Evolutionary conservation across 1,140 invertebrate species (phyloP).

Genomic region (Ectropis grisescens): DNA sequence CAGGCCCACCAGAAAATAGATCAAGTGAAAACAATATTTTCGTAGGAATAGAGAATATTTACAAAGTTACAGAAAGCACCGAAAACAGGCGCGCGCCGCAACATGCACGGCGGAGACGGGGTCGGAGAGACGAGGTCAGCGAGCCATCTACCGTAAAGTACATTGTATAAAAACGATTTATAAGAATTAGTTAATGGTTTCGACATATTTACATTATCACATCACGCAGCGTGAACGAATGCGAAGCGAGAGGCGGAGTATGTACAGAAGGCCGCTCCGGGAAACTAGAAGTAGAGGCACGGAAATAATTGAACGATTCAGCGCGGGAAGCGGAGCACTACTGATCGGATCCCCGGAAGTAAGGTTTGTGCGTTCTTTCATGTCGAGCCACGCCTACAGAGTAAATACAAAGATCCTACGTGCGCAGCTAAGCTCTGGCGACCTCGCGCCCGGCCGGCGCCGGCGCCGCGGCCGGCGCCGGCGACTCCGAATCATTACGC

Average conservation of each 20-base stretch:
- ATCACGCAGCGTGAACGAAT: slow-evolving; percentile 25
- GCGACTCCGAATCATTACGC: slow-evolving; percentile 2
- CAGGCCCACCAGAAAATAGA: too few relatives aligned
- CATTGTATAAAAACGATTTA: slow-evolving; percentile 43
- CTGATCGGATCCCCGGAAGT: background rate
- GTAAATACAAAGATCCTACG: slow-evolving; percentile 12
- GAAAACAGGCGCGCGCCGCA: too few relatives aligned
- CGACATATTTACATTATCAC: slow-evolving; percentile 49
- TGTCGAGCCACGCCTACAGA: slow-evolving; percentile 14
- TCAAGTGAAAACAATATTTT: too few relatives aligned
- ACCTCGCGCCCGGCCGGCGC: slow-evolving; percentile 2
- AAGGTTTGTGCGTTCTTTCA: slow-evolving; percentile 25
- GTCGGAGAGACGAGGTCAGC: slow-evolving; percentile 1
- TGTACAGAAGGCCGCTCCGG: too few relatives aligned
- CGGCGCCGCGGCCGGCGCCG: background rate
- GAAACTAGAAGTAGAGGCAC: slow-evolving; percentile 10
- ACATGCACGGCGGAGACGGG: too few relatives aligned
- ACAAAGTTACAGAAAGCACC: slow-evolving; percentile 1
- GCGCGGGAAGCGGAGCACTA: slow-evolving; percentile 10
- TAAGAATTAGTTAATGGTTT: slow-evolving; percentile 24
- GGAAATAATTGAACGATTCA: slow-evolving; percentile 28
- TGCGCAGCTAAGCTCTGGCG: slow-evolving; percentile 25
- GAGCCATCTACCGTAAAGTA: slow-evolving; percentile 10
- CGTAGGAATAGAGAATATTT: too few relatives aligned
- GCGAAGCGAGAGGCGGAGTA: slow-evolving; percentile 11